phyloP scores from a whole-genome alignment of 2,113 vertebrate genomes.

The Prochilodus magdalenae region DNA sequence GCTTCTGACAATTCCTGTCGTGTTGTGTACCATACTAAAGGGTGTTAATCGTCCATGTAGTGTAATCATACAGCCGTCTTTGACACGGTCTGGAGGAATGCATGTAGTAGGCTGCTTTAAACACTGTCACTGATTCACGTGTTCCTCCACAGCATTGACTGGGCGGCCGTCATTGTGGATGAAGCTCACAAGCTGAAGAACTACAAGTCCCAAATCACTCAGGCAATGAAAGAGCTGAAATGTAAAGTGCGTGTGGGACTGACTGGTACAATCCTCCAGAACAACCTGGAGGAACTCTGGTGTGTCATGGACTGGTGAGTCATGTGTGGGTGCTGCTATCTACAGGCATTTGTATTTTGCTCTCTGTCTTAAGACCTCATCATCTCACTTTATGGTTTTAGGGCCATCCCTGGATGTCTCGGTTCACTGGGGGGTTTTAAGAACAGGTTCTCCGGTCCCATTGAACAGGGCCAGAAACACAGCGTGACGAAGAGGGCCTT shows the following conservation, averaged over 20 bases:
- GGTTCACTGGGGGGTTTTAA: constrained; percentile 83
- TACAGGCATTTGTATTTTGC: not conserved
- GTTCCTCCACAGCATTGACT: constrained; percentile 79
- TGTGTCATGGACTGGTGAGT: constrained; percentile 96
- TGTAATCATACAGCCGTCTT: too few relatives aligned
- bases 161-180: constrained; percentile 93
- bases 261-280: constrained; percentile 95
- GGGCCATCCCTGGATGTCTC: constrained; percentile 91
- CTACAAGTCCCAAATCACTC: constrained; percentile 90
- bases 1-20: too few relatives aligned
- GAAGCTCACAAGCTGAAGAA: constrained; percentile 97
- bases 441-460: constrained; percentile 87
- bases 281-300: constrained; percentile 96
- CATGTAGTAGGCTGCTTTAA: too few relatives aligned
- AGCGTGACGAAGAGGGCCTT: constrained; percentile 90
- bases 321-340: not conserved
- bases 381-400: constrained; percentile 60
- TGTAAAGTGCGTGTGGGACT: constrained; percentile 90
- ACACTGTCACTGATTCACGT: not conserved
- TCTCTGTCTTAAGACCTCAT: not conserved
- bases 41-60: too few relatives aligned
- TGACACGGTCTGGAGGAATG: too few relatives aligned
- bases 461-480: constrained; percentile 92
- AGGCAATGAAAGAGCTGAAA: constrained; percentile 88
- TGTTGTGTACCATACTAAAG: too few relatives aligned